A percentile compares a stretch with the other conserved stretches of the same genome.
These are phyloP conservation scores for Vicugna pacos DNA, from an alignment of 2,113 vertebrate species.

Conservation along the genomic window DNA sequence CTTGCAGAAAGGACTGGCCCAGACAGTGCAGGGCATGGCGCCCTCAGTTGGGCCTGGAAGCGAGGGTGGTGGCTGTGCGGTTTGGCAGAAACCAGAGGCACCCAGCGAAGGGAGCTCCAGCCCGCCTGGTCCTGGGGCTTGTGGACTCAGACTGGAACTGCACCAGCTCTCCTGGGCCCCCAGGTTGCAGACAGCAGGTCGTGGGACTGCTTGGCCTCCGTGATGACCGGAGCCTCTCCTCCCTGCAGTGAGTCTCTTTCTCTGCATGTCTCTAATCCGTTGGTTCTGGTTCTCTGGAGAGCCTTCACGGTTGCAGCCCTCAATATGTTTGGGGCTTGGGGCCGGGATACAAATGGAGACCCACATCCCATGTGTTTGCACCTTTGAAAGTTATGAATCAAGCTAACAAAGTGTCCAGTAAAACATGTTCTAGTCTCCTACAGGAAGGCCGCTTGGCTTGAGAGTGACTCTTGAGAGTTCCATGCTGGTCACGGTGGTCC, in stretches of 20 bases:
- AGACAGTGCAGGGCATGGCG: background rate
- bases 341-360: background rate
- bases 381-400: background rate
- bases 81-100: background rate
- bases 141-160: background rate
- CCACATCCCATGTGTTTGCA: background rate
- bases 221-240: background rate
- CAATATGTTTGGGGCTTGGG: background rate
- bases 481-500: accelerated
- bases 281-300: background rate
- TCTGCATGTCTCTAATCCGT: background rate
- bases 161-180: background rate
- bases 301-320: background rate
- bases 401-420: background rate
- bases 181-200: background rate
- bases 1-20: background rate
- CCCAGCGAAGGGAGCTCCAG: background rate
- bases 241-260: background rate
- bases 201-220: background rate
- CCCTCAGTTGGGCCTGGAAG: background rate
- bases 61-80: background rate
- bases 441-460: background rate
- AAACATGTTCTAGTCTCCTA: background rate
- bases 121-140: background rate
- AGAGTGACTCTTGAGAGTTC: background rate